phyloP scores from a whole-genome alignment of 2,113 vertebrate genomes.

The human (Homo sapiens) region DNA sequence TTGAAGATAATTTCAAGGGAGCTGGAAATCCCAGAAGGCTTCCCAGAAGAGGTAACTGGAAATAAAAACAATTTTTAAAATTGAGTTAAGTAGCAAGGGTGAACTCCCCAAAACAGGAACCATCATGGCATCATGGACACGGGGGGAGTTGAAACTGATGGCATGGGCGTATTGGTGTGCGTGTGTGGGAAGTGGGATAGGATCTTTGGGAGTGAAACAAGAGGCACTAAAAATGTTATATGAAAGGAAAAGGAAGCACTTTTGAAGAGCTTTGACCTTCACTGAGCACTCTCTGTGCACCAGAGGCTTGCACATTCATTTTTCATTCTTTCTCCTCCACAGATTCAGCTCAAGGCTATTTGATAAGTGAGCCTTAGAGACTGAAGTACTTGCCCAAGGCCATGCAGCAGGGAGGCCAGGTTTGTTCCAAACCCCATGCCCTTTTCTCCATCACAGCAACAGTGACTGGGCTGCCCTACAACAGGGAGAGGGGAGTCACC shows the following conservation, averaged over 20 bases:
- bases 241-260: background rate
- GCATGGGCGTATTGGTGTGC: accelerated
- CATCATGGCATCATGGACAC: background rate
- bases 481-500: accelerated
- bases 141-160: background rate
- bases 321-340: background rate
- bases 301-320: accelerated
- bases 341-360: background rate
- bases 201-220: background rate
- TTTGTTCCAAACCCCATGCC: background rate
- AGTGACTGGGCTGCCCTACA: background rate
- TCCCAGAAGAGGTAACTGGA: background rate
- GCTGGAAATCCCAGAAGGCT: background rate
- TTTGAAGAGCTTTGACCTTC: background rate
- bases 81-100: background rate
- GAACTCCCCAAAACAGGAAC: background rate
- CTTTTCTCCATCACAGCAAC: background rate
- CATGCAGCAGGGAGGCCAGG: accelerated
- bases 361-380: background rate
- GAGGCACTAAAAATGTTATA: too few species aligned
- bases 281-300: background rate
- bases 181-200: background rate
- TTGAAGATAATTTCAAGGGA: background rate
- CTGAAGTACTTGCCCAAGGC: background rate
- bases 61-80: background rate